phyloP scores from a whole-genome alignment of 2,888 invertebrate genomes.

The Drosophila greeni region DNA sequence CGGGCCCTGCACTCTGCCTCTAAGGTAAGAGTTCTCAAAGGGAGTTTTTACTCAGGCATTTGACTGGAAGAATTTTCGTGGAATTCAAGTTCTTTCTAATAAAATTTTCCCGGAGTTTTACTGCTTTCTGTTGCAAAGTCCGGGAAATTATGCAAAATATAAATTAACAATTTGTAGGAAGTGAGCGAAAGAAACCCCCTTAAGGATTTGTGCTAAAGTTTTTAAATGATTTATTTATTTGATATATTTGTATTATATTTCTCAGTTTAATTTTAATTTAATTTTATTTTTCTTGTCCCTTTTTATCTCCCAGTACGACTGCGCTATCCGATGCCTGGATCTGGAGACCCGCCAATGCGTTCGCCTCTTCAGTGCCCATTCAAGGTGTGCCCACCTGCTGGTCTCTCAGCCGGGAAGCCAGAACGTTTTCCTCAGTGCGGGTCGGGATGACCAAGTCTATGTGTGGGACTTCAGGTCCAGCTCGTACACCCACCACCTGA shows the following conservation, averaged over 20 bases:
- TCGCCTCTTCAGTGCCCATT: constrained; percentile 36
- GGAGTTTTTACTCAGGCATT: not conserved
- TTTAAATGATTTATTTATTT: no score
- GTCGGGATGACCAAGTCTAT: constrained; percentile 39
- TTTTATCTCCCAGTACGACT: constrained; percentile 28
- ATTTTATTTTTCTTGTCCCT: not conserved
- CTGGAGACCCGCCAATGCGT: constrained; percentile 21
- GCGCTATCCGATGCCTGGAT: constrained; percentile 44
- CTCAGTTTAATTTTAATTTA: not conserved
- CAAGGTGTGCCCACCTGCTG: constrained; percentile 7
- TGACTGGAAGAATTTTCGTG: not conserved
- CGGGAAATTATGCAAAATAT: no score
- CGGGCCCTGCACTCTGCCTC: constrained; percentile 43
- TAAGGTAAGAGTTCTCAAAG: constrained; percentile 37
- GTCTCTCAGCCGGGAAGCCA: constrained; percentile 35
- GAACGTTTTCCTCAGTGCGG: constrained; percentile 44
- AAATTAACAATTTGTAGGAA: not conserved
- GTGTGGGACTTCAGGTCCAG: constrained; percentile 53
- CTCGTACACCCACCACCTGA: constrained; percentile 6
- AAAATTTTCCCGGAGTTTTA: not conserved
- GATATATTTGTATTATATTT: not conserved
- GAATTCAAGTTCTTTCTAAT: not conserved
- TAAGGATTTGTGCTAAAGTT: no score
- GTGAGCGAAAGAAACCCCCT: no score
- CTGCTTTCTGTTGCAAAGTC: not conserved